phyloP scores from a whole-genome alignment of 2,797 vertebrate genomes.

The Pseudochirops cupreus region DNA sequence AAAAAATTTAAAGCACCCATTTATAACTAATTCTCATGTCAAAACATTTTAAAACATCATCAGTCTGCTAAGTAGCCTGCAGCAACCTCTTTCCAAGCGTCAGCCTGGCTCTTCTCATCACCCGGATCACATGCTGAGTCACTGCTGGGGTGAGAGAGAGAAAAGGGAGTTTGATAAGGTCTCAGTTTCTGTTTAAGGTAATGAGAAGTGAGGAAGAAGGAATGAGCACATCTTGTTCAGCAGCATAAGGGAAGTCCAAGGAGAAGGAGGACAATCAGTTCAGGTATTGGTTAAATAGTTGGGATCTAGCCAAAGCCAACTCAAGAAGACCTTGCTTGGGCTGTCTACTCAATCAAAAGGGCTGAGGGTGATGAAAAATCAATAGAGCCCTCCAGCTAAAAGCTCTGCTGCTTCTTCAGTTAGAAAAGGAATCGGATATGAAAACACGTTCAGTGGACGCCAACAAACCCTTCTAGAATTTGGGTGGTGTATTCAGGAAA shows the following conservation, averaged over 20 bases:
- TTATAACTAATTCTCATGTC: not conserved
- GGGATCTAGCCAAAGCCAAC: not conserved
- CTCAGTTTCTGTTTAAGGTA: constrained; percentile 34
- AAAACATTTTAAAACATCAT: not conserved
- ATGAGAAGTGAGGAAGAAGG: not conserved
- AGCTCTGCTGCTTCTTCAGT: not conserved
- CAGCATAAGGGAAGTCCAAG: not conserved
- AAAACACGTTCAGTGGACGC: not conserved
- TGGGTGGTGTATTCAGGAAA: constrained; percentile 6
- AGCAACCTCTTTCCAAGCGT: not conserved
- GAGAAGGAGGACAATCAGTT: not conserved
- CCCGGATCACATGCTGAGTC: constrained; percentile 32
- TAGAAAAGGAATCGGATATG: constrained; percentile 7
- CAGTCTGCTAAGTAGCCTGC: not conserved
- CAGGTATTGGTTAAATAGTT: not conserved
- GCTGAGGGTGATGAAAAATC: not conserved
- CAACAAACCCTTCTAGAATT: not conserved
- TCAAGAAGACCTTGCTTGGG: not conserved
- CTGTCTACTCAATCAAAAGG: not conserved
- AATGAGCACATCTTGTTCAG: not conserved
- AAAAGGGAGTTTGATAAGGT: not conserved
- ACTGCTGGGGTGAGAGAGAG: constrained; percentile 15
- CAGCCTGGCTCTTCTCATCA: not conserved
- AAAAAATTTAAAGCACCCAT: not conserved
- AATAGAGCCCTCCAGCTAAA: not conserved